Evolutionary conservation across 2,113 vertebrate genomes (phyloP), one percentile per base, ranked within the genome.

Genomic region (Mobula birostris): DNA sequence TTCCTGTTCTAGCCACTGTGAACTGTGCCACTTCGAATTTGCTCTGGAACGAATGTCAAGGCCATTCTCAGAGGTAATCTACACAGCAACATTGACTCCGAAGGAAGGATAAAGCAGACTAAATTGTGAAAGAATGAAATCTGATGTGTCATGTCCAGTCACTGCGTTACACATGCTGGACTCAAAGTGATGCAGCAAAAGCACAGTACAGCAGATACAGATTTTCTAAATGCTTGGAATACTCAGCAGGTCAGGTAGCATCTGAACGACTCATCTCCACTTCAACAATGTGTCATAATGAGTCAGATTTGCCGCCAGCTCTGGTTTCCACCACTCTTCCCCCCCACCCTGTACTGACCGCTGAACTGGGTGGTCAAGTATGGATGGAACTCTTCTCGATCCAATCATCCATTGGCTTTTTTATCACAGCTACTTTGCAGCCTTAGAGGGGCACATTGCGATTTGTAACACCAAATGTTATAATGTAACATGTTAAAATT

Each of bases 11-110:
- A 95, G 95, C 94, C 96, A 95, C 95, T 97, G 97, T 94, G 96
- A 97, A 95, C 96, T 97, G 94, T 97, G 97, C 94, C 96, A 95
- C 94, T 96, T 96, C 94, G 95, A 96, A 85, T 97, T 96, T 94
- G 85, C 94, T n/a, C 95, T 97, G 94, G 95, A 97, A 94, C 95
- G 94, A 5, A 95, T 95, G 94, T 95, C 96, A 29, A 96, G 96
- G 94, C 96, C 96, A 29, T 94, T 96, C 29, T 95, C 94, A 0
- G 96, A 97, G 96, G 97, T 96, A 95, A 56, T 48, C 14, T n/a
- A n/a, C 58, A 14, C 83, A 29, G 24, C 9, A n/a, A 12, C 56
- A 58, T 1, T 61, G 83, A 21, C 48, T 56, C 48, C 8, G 1
- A 12, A 58, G 27, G 40, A 11, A 24, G 56, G 56, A 58, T 11